Percentiles rank a stretch among this genome's conserved stretches.
Evolutionary conservation across 2,888 invertebrate genomes (phyloP).

Genomic region (Lepidochrysops patricia): DNA sequence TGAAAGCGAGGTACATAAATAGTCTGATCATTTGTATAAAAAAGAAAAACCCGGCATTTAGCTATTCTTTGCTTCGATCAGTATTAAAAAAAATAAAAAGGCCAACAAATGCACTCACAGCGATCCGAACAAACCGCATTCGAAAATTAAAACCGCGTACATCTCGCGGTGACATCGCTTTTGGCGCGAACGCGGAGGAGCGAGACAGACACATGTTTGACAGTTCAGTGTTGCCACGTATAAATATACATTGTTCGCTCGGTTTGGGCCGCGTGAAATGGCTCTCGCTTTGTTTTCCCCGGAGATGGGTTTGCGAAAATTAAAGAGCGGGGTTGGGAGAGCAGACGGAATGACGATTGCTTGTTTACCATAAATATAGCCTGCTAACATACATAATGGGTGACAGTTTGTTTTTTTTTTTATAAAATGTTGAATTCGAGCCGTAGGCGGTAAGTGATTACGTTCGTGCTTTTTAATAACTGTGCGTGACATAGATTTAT

Average conservation of each 20-base stretch:
- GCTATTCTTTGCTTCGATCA: constrained; percentile 38
- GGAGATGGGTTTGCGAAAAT: constrained; percentile 67
- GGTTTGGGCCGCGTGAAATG: constrained; percentile 70
- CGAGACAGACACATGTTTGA: constrained; percentile 45
- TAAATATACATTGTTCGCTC: constrained; percentile 61
- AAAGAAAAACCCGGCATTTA: constrained; percentile 23
- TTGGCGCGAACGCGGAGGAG: constrained; percentile 47
- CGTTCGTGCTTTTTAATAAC: constrained; percentile 7
- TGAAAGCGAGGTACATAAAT: constrained; percentile 13
- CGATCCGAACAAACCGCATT: constrained; percentile 63
- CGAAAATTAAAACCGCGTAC: constrained; percentile 66
- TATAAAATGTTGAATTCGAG: constrained; percentile 18
- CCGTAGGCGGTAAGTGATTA: constrained; percentile 8
- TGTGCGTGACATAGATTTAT: neutral
- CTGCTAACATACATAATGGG: constrained; percentile 29
- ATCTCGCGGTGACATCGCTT: constrained; percentile 47
- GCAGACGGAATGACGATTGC: constrained; percentile 60
- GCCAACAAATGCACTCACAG: constrained; percentile 37
- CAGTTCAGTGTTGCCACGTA: constrained; percentile 45
- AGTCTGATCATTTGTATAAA: constrained; percentile 18
- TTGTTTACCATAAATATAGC: constrained; percentile 47
- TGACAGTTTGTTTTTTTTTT: constrained; percentile 25
- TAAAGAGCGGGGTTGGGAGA: constrained; percentile 57
- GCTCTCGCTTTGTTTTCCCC: constrained; percentile 57
- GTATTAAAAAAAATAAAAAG: constrained; percentile 30